These are phyloP conservation scores for Micrastur ruficollis DNA, from an alignment of 2,797 vertebrate genomes.

Conservation along the genomic window DNA sequence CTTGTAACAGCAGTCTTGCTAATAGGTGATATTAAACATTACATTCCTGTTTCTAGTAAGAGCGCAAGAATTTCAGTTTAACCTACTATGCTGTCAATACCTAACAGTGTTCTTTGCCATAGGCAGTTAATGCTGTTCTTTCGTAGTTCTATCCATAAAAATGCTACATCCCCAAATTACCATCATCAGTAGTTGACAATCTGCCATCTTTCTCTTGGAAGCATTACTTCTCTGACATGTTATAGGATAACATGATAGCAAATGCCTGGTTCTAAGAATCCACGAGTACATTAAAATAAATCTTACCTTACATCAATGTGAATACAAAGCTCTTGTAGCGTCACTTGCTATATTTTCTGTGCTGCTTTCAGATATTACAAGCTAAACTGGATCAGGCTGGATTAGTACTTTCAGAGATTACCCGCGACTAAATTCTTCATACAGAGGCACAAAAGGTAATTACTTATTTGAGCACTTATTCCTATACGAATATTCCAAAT, in stretches of 20 bases:
- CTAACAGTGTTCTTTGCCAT: background rate
- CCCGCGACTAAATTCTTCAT: background rate
- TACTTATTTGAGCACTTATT: background rate
- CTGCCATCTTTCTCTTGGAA: background rate
- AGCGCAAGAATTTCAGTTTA: background rate
- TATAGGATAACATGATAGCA: background rate
- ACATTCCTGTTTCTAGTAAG: background rate
- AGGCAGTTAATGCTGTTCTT: background rate
- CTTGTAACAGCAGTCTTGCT: background rate
- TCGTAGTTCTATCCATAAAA: conserved; percentile 18
- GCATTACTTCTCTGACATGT: background rate
- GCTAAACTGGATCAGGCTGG: background rate
- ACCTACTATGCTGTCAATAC: background rate
- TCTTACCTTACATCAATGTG: background rate
- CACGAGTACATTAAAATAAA: background rate
- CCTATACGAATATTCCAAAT: background rate
- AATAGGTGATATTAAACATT: background rate
- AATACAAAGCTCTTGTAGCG: background rate
- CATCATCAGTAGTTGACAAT: background rate
- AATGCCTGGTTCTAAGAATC: background rate
- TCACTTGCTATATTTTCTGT: background rate
- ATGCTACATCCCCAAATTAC: background rate
- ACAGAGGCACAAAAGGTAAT: background rate
- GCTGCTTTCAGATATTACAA: background rate
- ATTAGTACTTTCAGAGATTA: conserved; percentile 13